These are phyloP conservation scores for Synergus laeviventris DNA, from an alignment of 2,888 invertebrate species.

Conservation along the genomic window DNA sequence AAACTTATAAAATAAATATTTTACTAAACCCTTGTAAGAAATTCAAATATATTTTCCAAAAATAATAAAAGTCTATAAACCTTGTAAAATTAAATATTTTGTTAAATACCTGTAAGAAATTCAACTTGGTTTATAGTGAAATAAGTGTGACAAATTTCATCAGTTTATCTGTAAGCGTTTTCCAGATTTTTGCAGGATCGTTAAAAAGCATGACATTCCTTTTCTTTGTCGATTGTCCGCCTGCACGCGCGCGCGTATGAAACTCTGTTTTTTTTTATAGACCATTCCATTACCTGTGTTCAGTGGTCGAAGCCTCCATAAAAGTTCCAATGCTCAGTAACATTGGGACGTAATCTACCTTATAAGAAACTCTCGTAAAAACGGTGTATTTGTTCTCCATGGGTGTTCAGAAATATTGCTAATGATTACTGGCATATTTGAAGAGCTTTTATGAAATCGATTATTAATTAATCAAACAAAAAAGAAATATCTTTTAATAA, in stretches of 20 bases:
- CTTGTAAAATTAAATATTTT: too few relatives aligned
- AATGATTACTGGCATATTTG: background rate
- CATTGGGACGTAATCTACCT: conserved; percentile 15
- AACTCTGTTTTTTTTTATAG: conserved; percentile 22
- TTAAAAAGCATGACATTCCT: too few relatives aligned
- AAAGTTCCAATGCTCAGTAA: conserved; percentile 18
- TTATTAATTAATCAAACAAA: background rate
- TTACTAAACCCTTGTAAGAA: too few relatives aligned
- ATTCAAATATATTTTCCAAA: too few relatives aligned
- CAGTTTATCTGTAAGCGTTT: too few relatives aligned
- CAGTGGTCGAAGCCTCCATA: conserved; percentile 16
- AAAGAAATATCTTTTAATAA: background rate
- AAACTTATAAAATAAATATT: too few relatives aligned
- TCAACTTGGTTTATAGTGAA: too few relatives aligned
- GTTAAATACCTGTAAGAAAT: too few relatives aligned
- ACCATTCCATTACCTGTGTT: conserved; percentile 18
- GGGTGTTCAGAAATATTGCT: background rate
- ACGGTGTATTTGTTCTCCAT: background rate
- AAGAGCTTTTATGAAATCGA: background rate
- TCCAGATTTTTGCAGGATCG: too few relatives aligned
- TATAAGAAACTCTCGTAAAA: conserved; percentile 3
- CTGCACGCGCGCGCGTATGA: background rate
- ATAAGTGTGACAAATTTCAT: too few relatives aligned
- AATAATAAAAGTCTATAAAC: too few relatives aligned
- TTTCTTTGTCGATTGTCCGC: background rate